Evolutionary conservation across 2,888 invertebrate species (phyloP), one percentile per base, ranked within the genome.

Genomic region (Melikaiella ostensackeni): DNA sequence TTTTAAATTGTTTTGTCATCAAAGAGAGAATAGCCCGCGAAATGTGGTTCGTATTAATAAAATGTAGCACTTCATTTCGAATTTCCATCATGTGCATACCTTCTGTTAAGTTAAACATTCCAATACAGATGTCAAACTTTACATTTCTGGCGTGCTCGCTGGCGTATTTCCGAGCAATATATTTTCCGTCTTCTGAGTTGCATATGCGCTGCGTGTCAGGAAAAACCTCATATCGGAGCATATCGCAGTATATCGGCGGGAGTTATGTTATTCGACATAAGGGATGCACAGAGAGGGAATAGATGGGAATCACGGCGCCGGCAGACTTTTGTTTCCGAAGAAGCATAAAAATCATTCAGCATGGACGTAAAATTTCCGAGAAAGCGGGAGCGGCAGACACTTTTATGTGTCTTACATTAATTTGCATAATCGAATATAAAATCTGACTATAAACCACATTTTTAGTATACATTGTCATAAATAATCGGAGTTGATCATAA

Each of bases 371-470:
- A 86, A 84, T 82, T 79, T 79, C 75, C 78, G 81, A 85, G 82
- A 84, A 79, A 85, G 84, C 83, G 82, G 81, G 79, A 75, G 77
- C 76, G 80, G 79, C 84, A 89, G 87, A 89, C 88, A 89, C 85
- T 89, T 90, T 90, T 90, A 90, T 89, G 89, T 85, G 85, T 86
- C 86, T 88, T 87, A 89, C 88, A 87, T 90, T 90, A 90, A 90
- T 90, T 90, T 90, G 88, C 90, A 90, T 90, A 90, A 90, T 90
- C 90, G 89, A 89, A 90, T 90, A 89, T 90, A 87, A 87, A 90
- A 90, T 90, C 85, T 89, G 89, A 89, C 90, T 89, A 90, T 87
- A 61, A 42, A 55, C 33, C 59, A 35, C 55, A 80, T 73, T 55
- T 66, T 74, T 76, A 75, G 74, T 75, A 74, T 66, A 73, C 21